phyloP scores from a whole-genome alignment of 2,888 invertebrate species.

The Dysmachus trigonus region DNA sequence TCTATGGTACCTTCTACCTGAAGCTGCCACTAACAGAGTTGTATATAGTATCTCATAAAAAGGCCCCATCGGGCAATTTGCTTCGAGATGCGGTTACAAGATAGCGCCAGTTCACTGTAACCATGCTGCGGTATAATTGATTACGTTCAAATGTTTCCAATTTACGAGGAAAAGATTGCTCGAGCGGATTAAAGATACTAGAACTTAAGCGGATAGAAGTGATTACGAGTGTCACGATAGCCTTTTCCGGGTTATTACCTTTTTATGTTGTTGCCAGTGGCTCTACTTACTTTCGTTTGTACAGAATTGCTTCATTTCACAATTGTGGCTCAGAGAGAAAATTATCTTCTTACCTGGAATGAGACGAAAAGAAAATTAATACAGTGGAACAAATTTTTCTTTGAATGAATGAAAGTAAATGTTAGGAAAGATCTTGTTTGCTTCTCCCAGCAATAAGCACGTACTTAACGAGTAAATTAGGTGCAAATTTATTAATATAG shows the following conservation, averaged over 20 bases:
- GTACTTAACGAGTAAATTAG: not conserved
- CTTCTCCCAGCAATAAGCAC: not conserved
- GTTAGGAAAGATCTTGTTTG: not conserved
- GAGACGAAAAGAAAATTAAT: not conserved
- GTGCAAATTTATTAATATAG: not conserved
- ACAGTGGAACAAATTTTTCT: not conserved
- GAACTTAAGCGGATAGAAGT: not conserved
- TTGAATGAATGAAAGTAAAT: not conserved
- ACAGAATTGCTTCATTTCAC: not conserved
- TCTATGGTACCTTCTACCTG: too few species aligned
- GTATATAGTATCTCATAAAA: not conserved
- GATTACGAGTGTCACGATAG: not conserved
- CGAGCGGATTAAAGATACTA: not conserved
- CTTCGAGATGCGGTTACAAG: conserved; percentile 1
- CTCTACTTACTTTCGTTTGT: not conserved
- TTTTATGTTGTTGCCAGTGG: not conserved
- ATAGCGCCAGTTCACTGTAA: not conserved
- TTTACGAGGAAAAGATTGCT: conserved; percentile 10
- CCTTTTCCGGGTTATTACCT: not conserved
- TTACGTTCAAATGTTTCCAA: not conserved
- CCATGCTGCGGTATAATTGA: conserved; percentile 1
- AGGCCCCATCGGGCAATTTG: not conserved
- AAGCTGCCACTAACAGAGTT: not conserved
- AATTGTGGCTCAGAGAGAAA: not conserved
- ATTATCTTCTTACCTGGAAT: not conserved